Base-by-base conservation (phyloP, 2,797 vertebrate species). In the Rhinichthys osculus region DNA sequence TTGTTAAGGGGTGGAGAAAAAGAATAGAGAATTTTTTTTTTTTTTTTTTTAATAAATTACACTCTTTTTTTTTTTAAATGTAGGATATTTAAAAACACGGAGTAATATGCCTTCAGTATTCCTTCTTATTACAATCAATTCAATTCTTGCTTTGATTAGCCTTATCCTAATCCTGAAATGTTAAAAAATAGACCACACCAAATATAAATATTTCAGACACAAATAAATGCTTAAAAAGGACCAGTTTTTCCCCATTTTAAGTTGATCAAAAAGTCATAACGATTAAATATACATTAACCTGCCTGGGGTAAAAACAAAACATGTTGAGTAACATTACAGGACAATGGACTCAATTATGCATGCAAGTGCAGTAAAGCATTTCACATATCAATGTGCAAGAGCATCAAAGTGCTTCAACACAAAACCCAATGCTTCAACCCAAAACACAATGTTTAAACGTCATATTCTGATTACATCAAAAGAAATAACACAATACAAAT, bases 351-450 rank as follows among this genome's bases (percentile, higher is more conserved):
- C 83, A 85, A 89, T 89, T n/a, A 91, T 90, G 87, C 95, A 96
- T 96, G 95, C 95, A 94, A 81, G 87, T 93, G 89, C 87, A 92
- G 90, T 91, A 92, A 93, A 93, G 96, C 93, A 94, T 91, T 93
- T 95, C 96, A 97, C 96, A 96, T 96, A 96, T 96, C 94, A 95
- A 95, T 96, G 95, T 96, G 95, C 95, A 96, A 96, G 95, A 96
- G 96, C 96, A 97, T 97, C 96, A 95, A 98, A 98, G 97, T 97
- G 97, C 96, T 95, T 95, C 91, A 95, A 95, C 95, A 97, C 95
- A 97, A 97, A 97, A 96, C 95, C 94, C 47, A 50, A 50, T 97
- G 97, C 96, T 95, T 95, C 91, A 95, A 95, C 95, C 97, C 95
- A 97, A 97, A 96, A 96, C 95, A 97, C 95, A 92, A 95, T 96